A percentile compares a stretch with the other conserved stretches of the same genome.
These are phyloP conservation scores for Xestoiulus laeticollis DNA, from an alignment of 2,888 invertebrate species.

Conservation along the genomic window DNA sequence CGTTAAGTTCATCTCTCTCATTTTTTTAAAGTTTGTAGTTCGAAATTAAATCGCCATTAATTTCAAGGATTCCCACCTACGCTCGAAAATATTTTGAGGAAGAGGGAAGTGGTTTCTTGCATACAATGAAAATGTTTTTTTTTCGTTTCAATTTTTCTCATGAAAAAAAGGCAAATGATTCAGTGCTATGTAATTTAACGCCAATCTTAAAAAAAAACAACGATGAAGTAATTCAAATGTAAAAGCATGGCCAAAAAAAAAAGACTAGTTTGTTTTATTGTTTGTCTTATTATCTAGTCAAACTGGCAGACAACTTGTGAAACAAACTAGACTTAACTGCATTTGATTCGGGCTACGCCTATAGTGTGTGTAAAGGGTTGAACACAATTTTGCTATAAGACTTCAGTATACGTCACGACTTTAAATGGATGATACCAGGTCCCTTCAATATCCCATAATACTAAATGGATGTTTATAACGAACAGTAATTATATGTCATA, in stretches of 20 bases:
- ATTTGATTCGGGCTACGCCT: neutral
- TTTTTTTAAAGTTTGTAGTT: neutral
- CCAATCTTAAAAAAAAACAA: neutral
- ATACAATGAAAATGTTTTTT: neutral
- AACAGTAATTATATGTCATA: too few species aligned
- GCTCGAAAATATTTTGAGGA: neutral
- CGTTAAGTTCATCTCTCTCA: neutral
- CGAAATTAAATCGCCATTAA: neutral
- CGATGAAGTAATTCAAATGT: neutral
- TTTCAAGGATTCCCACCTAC: constrained; percentile 22
- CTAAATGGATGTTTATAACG: too few species aligned
- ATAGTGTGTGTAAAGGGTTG: neutral
- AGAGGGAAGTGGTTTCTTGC: neutral
- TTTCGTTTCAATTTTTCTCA: neutral
- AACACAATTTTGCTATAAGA: neutral
- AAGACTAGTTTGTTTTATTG: constrained; percentile 4
- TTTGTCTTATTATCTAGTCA: constrained; percentile 26
- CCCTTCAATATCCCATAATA: too few species aligned
- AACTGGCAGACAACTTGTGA: neutral
- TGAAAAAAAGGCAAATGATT: neutral
- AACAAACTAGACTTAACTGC: constrained; percentile 8
- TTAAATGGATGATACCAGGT: too few species aligned
- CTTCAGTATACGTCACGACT: too few species aligned
- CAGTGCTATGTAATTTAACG: neutral
- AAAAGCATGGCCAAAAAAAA: neutral